phyloP scores from a whole-genome alignment of 2,113 vertebrate species.

The Semnornis frantzii region DNA sequence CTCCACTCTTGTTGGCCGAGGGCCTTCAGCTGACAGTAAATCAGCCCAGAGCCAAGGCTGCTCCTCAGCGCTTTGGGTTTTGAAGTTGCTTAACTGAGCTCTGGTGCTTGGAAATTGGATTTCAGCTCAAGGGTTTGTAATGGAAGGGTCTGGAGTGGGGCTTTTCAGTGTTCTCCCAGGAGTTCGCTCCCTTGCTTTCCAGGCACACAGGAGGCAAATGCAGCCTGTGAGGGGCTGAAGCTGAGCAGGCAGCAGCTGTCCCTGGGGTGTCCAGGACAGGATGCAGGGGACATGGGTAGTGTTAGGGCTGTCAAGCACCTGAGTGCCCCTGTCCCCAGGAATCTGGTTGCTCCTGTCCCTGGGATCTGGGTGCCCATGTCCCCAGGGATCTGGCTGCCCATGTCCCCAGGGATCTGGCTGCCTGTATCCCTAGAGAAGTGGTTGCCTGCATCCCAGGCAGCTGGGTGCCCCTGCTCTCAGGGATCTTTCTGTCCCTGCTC shows the following conservation, averaged over 20 bases:
- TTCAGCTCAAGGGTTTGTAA: not conserved
- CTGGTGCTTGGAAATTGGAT: not conserved
- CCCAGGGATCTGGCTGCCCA: not conserved
- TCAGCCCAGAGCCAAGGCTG: not conserved
- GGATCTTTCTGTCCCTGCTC: not conserved
- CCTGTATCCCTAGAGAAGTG: not conserved
- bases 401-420: not conserved
- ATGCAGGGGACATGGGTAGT: accelerated
- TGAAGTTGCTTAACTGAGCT: accelerated
- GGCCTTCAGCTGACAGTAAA: not conserved
- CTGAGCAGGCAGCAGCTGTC: accelerated
- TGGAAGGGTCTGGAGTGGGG: accelerated
- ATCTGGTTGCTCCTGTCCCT: not conserved
- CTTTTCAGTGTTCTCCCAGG: not conserved
- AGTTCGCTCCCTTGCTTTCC: accelerated
- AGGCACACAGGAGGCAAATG: not conserved
- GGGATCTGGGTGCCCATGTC: not conserved
- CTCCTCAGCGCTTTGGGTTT: accelerated
- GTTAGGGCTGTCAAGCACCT: not conserved
- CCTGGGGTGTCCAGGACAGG: not conserved
- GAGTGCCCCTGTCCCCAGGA: not conserved
- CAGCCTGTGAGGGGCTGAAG: not conserved
- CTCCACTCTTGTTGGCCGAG: not conserved
- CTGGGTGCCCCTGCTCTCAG: not conserved
- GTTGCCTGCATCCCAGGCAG: not conserved